Conservation (phyloP, 2,113 vertebrate species). For the Burhinus bistriatus region DNA sequence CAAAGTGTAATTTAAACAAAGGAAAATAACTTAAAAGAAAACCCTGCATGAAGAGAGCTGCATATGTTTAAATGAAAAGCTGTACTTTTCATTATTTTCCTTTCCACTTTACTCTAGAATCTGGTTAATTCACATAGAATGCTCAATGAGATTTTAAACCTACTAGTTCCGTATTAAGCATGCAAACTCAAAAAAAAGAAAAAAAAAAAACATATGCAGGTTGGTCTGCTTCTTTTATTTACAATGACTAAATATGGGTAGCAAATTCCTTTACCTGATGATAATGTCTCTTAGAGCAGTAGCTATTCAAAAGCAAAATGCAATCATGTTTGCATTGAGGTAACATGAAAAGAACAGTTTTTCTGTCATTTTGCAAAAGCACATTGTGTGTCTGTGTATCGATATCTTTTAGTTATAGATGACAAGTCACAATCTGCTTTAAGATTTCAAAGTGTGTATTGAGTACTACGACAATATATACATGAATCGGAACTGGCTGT, state of each 20-base stretch:
- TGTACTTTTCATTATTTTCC: conserved; percentile 71
- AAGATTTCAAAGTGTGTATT: conserved; percentile 39
- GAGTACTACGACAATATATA: conserved; percentile 38
- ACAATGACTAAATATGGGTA: conserved; percentile 55
- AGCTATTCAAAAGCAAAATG: conserved; percentile 49
- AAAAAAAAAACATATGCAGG: background rate
- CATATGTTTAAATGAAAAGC: conserved; percentile 68
- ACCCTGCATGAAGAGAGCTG: conserved; percentile 73
- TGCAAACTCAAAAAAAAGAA: conserved; percentile 64
- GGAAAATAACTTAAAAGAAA: conserved; percentile 18
- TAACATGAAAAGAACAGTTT: conserved; percentile 73
- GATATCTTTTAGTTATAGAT: conserved; percentile 63
- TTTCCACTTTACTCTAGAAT: conserved; percentile 67
- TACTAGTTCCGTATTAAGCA: conserved; percentile 74
- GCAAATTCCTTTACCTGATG: conserved; percentile 52
- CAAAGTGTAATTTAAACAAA: conserved; percentile 59
- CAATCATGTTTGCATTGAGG: conserved; percentile 51
- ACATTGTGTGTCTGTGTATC: conserved; percentile 63
- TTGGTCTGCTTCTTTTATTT: conserved; percentile 74
- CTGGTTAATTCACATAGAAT: conserved; percentile 68
- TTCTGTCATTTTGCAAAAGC: conserved; percentile 70
- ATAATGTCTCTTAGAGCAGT: conserved; percentile 46
- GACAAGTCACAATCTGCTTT: conserved; percentile 66
- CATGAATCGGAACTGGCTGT: conserved; percentile 40
- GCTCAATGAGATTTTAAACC: conserved; percentile 71